Evolutionary conservation across 2,888 invertebrate genomes (phyloP), one percentile per base, ranked within the genome.

Genomic region (Crossocerus cetratus): DNA sequence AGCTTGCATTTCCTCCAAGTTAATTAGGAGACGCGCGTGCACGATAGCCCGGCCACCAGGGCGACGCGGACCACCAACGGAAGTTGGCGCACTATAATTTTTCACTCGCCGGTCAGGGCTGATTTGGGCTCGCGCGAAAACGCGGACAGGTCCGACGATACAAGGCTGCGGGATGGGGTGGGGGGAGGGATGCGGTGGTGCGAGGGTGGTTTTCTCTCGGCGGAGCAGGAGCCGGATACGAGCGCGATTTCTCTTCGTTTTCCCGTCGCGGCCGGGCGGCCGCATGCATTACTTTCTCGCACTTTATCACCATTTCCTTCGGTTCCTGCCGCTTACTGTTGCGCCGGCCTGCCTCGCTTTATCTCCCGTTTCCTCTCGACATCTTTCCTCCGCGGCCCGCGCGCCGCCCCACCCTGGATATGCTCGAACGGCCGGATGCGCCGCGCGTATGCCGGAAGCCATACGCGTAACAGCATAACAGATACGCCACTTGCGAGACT

Each of bases 171-270:
- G 55, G 55, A 23, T 4, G 20, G 55, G 18, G 20, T 20, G 55
- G 3, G 55, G 55, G 1, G 20, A 55, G 55, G 18, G 20, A 55
- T n/a, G n/a, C n/a, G n/a, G 55, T 18, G 18, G 18, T 18, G 55
- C 0, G 55, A 20, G 16, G 21, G 54, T 3, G 55, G 55, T 16
- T 55, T 22, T 32, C 16, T 49, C 49, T 49, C 49, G 1, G 8
- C 32, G 32, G 32, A 32, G 32, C 14, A 49, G 49, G 14, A 16
- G 49, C 49, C 63, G 55, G 59, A 56, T 71, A 76, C 78, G 76
- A 69, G 76, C 67, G 62, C 84, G 78, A 86, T 85, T 85, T 84
- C 77, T 86, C 84, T 85, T 86, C 83, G 85, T 86, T 85, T 76
- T 82, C 76, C 65, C 22, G 63, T 44, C 76, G 80, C 80, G 80